These are phyloP conservation scores for Garra rufa DNA, from an alignment of 2,113 vertebrate species.

Conservation along the genomic window DNA sequence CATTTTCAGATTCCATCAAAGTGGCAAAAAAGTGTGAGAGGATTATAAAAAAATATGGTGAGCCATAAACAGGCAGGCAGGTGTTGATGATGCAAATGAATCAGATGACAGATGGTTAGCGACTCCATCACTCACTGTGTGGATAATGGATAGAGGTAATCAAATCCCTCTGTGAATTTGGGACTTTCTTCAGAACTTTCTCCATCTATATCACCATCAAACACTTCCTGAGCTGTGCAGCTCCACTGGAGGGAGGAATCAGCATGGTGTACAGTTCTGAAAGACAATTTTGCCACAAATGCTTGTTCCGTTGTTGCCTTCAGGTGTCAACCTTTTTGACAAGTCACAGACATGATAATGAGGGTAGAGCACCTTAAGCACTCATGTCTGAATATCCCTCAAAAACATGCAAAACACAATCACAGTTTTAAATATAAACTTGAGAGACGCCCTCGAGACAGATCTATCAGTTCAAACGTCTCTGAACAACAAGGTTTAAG, in stretches of 20 bases:
- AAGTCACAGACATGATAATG: conserved; percentile 43
- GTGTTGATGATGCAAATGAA: conserved; percentile 96
- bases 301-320: conserved; percentile 36
- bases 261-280: conserved; percentile 38
- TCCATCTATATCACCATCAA: conserved; percentile 82
- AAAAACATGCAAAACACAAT: conserved; percentile 16
- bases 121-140: conserved; percentile 93
- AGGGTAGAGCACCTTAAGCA: conserved; percentile 23
- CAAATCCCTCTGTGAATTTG: conserved; percentile 97
- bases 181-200: conserved; percentile 98
- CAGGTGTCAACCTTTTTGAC: conserved; percentile 38
- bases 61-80: conserved; percentile 87
- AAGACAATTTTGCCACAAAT: conserved; percentile 32
- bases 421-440: conserved; percentile 2
- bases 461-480: not conserved
- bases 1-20: conserved; percentile 90
- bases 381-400: conserved; percentile 17
- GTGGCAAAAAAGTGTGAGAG: conserved; percentile 55
- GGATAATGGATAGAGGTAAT: conserved; percentile 99
- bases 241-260: conserved; percentile 48
- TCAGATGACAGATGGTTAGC: conserved; percentile 99
- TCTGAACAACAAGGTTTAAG: not conserved
- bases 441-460: not conserved
- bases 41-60: conserved; percentile 67
- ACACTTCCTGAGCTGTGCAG: conserved; percentile 56